Evolutionary conservation across 1,140 invertebrate genomes (phyloP), one percentile per base, ranked within the genome.

Genomic region (Eciton burchellii): DNA sequence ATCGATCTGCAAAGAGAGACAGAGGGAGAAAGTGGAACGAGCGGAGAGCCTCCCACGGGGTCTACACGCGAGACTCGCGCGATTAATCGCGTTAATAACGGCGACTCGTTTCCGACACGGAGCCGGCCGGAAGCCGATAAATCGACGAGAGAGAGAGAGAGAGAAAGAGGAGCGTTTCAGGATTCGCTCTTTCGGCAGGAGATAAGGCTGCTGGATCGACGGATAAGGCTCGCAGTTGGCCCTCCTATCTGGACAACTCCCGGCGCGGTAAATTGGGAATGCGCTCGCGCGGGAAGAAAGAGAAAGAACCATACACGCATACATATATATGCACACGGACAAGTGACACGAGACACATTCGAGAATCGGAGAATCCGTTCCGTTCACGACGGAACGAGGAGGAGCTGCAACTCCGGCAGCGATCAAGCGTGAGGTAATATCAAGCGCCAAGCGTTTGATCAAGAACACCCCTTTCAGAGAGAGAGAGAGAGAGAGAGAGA

Each of bases 1-100:
- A 90, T 89, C 86, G 82, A 93, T 92, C 92, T 94, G 91, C 29
- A 93, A 93, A 88, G 84, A 77, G 87, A 90, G 82, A 72, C 4
- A 70, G 24, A 77, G 35, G 6, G 35, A n/a, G n/a, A n/a, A n/a
- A n/a, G n/a, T n/a, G n/a, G n/a, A n/a, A n/a, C n/a, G n/a, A 6
- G 35, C 35, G 35, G 35, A 35, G 11, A 68, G 63, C 8, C 43
- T 68, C 43, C 21, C 68, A 12, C 52, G 16, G 19, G 47, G 41
- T 68, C 24, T 79, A 68, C 62, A 14, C 43, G 35, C 63, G 74
- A 79, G 52, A 79, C 74, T 76, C 72, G 72, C 59, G 63, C 29
- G 41, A 65, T 52, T 35, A 43, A 70, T 68, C 74, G 63, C 60
- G 47, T 56, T 19, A 16, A 16, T 65, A 65, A 16, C 1, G n/a